Percentiles rank a stretch among this genome's conserved stretches.
Conservation (phyloP, 2,797 vertebrate species). For the Siniperca scherzeri region DNA sequence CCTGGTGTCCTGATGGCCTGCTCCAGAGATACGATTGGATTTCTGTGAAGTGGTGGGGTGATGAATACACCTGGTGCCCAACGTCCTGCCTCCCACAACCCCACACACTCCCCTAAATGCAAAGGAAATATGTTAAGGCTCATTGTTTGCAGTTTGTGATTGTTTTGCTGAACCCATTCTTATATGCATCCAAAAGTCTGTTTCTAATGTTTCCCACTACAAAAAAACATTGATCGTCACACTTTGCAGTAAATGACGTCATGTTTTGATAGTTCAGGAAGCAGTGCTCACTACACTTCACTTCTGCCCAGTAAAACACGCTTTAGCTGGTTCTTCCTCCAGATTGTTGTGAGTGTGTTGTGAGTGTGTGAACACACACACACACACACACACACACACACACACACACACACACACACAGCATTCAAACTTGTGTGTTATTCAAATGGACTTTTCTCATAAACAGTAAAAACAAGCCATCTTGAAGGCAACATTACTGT, state of each 20-base stretch:
- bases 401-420: too few species aligned
- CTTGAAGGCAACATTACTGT: too few species aligned
- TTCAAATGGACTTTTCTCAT: too few species aligned
- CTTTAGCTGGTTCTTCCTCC: background rate
- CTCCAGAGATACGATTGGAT: slow-evolving; percentile 44
- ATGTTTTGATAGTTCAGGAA: background rate
- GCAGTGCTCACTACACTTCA: background rate
- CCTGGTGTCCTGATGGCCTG: slow-evolving; percentile 53
- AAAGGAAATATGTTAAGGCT: background rate
- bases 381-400: too few species aligned
- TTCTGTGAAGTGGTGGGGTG: background rate
- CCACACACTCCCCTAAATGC: background rate
- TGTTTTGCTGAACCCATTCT: background rate
- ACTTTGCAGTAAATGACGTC: background rate
- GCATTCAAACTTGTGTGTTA: too few species aligned
- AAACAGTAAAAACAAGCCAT: too few species aligned
- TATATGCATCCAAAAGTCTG: too few species aligned
- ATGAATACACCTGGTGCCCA: slow-evolving; percentile 2
- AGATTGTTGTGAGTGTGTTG: background rate
- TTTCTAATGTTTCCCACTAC: too few species aligned
- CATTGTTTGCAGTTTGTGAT: background rate
- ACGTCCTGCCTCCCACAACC: background rate
- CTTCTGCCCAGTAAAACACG: background rate
- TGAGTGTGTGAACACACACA: too few species aligned
- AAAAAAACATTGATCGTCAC: background rate